These are phyloP conservation scores for Thalassophryne amazonica DNA, from an alignment of 2,797 vertebrate species.

Conservation along the genomic window DNA sequence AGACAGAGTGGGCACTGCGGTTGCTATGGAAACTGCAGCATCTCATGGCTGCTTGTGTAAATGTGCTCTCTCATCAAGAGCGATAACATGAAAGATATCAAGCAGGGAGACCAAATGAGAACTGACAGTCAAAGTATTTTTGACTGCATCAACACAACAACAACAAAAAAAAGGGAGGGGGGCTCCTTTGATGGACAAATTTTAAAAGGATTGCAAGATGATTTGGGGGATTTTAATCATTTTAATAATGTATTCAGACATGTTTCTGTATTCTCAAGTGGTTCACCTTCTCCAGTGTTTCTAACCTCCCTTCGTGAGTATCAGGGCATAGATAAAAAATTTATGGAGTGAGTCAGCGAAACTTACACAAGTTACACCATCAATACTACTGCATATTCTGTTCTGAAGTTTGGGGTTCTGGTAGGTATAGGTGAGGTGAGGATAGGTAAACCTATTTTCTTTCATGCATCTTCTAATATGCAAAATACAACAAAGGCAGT, in stretches of 20 bases:
- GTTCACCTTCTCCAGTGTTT: not conserved
- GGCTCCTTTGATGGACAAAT: conserved; percentile 2
- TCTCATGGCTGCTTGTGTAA: conserved; percentile 40
- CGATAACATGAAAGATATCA: conserved; percentile 13
- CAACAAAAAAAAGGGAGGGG: no score
- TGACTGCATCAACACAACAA: no score
- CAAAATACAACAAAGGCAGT: no score
- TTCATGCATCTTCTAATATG: no score
- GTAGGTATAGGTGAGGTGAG: no score
- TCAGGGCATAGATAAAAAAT: no score
- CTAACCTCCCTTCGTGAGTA: no score
- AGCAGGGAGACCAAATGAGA: conserved; percentile 6
- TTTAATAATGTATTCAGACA: not conserved
- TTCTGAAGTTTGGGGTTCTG: no score
- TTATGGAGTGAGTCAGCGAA: no score
- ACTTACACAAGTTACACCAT: no score
- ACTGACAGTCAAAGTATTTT: not conserved
- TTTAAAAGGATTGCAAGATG: not conserved
- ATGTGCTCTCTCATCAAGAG: conserved; percentile 30
- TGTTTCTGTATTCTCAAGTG: not conserved
- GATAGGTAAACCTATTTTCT: no score
- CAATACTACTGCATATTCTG: no score
- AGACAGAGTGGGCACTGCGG: conserved; percentile 49
- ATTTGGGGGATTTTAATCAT: not conserved
- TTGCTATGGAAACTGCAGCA: conserved; percentile 80